phyloP scores from a whole-genome alignment of 2,888 invertebrate genomes.

The Caenorhabditis sp. region DNA sequence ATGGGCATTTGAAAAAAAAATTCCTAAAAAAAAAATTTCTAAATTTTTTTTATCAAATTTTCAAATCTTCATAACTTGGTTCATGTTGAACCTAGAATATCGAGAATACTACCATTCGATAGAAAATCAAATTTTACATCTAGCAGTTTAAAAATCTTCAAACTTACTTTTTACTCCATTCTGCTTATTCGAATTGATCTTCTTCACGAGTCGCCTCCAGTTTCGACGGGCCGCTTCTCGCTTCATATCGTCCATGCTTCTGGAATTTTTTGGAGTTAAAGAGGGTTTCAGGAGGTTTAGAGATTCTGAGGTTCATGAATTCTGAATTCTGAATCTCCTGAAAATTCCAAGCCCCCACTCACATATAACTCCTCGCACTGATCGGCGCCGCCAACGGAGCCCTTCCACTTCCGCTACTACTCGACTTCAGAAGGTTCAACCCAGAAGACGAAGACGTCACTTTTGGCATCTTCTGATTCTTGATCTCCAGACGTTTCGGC shows the following conservation, averaged over 20 bases:
- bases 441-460: constrained; percentile 58
- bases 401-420: constrained; percentile 41
- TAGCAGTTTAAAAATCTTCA: background rate
- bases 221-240: constrained; percentile 68
- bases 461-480: constrained; percentile 39
- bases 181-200: constrained; percentile 43
- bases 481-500: constrained; percentile 5
- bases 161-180: constrained; percentile 43
- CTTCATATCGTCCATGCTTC: constrained; percentile 56
- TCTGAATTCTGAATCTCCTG: background rate
- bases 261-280: constrained; percentile 5
- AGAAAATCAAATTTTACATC: too few species aligned
- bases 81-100: background rate
- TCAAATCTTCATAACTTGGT: background rate
- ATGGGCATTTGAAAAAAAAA: background rate
- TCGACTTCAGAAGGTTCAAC: constrained; percentile 41
- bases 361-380: constrained; percentile 65
- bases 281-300: background rate
- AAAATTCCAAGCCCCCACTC: constrained; percentile 8
- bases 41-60: background rate
- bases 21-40: background rate
- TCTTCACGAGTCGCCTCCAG: constrained; percentile 76
- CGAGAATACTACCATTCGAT: too few species aligned
- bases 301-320: background rate
- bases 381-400: constrained; percentile 65